Evolutionary conservation across 2,113 vertebrate species (phyloP), one percentile per base, ranked within the genome.

Genomic region (Podarcis cretensis): DNA sequence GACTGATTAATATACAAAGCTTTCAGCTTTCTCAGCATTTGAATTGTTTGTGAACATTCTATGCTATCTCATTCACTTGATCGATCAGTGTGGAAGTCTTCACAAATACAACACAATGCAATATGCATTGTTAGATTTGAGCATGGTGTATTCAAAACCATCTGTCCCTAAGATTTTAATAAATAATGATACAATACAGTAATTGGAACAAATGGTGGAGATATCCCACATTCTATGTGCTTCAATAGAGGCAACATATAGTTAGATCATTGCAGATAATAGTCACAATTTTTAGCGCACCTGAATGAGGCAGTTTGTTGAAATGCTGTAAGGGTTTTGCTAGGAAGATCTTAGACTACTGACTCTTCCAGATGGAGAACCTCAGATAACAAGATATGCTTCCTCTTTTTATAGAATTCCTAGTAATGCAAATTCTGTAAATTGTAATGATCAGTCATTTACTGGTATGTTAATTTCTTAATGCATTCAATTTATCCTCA

Each of bases 401-500:
- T 87, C 66, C n/a, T 94, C 83, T 92, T 80, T 81, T 89, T 66
- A 79, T 91, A 89, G 87, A 92, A 94, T 89, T 95, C 92, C 43
- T 85, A 87, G 79, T 95, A 94, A 93, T 95, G 89, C 87, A 96
- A 94, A 95, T 95, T 92, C 27, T 87, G 77, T 63, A 95, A 94
- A 93, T 94, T 83, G 59, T 90, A 91, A 93, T 90, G 90, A 96
- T 91, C 92, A 90, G 90, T 95, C 92, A 87, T 95, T 95, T 94
- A 90, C 85, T 92, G 87, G 81, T 94, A 92, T 94, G 93, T 94
- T 96, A 93, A 94, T 94, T 94, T 95, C 82, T 84, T 94, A 91
- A 94, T 95, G 92, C 18, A 88, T 90, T 95, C 81, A 87, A 89
- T 96, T 95, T 93, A 92, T 94, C 93, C 95, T 84, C 89, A 54